A percentile compares a stretch with the other conserved stretches of the same genome.
Conservation (phyloP, 2,113 vertebrate genomes). For the Caloenas nicobarica region DNA sequence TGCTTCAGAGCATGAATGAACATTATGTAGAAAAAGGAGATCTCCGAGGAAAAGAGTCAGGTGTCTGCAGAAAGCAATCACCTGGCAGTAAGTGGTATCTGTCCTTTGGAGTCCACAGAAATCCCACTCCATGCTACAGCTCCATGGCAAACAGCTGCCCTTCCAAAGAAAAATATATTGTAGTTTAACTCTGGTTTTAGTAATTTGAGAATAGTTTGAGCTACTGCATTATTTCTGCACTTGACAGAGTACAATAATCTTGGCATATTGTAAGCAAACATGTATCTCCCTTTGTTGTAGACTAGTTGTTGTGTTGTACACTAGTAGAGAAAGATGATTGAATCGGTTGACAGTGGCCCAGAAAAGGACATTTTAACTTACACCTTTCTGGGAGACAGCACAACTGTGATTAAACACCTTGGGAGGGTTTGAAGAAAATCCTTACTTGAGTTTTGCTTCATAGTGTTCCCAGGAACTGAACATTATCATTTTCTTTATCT, state of each 20-base stretch:
- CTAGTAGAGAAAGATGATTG: background rate
- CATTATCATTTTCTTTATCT: background rate
- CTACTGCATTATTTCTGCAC: background rate
- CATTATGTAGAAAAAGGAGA: background rate
- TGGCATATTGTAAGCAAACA: background rate
- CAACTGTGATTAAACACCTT: background rate
- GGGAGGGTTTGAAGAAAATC: background rate
- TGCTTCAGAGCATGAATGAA: background rate
- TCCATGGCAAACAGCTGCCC: slow-evolving; percentile 8
- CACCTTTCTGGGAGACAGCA: background rate
- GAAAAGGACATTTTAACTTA: background rate
- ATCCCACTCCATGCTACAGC: background rate
- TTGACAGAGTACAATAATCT: background rate
- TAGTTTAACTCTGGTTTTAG: background rate
- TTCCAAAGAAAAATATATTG: background rate
- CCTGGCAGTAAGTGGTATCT: background rate
- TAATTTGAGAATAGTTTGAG: background rate
- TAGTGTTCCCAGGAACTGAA: background rate
- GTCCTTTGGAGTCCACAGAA: background rate
- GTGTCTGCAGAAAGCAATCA: slow-evolving; percentile 16
- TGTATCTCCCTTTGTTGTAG: background rate
- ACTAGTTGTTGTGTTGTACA: background rate
- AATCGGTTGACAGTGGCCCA: background rate
- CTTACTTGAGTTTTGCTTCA: background rate
- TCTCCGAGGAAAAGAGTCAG: slow-evolving; percentile 16